Evolutionary conservation across 2,113 vertebrate species (phyloP), one percentile per base, ranked within the genome.

Genomic region (Rafetus swinhoei): DNA sequence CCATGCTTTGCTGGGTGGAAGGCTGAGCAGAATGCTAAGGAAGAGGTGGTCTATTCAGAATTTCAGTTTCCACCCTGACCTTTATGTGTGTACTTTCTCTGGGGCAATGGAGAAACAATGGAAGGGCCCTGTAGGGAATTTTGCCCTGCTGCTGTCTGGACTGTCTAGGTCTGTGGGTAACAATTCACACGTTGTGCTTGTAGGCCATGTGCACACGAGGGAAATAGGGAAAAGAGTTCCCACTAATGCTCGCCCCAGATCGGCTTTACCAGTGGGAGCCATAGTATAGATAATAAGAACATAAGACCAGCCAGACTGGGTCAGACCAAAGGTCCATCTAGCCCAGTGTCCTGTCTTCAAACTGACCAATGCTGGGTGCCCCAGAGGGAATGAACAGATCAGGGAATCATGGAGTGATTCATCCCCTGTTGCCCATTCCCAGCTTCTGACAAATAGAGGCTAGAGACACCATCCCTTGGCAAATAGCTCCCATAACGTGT

Each of bases 1-100:
- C 94, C 95, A 14, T 25, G 45, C 25, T 45, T 50, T 22, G 85
- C 65, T 72, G 65, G 21, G 1, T 62, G 7, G 92, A 93, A 91
- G 74, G 50, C 56, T 90, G 95, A 93, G 87, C 86, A 77, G 24
- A 39, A 45, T 88, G 90, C 92, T 95, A 95, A 79, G 79, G 80
- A 93, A 65, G 84, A 90, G 80, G 3, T 1, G 91, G 94, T 65
- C 5, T 92, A 84, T 72, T 65, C 82, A 90, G 86, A 95, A 2
- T n/a, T 22, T 87, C 50, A 72, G 56, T 72, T 79, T 86, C 50
- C 18, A 5, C 56, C 1, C 18, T 80, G 52, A 82, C 56, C 86
- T 24, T 60, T 59, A 39, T 76, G 84, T 69, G 93, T 85, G 3
- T 24, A 45, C 1, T 55, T 50, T 14, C 55, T 86, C 50, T n/a